Base-by-base conservation (phyloP, 2,888 invertebrate species). In the Andrena marginata region DNA sequence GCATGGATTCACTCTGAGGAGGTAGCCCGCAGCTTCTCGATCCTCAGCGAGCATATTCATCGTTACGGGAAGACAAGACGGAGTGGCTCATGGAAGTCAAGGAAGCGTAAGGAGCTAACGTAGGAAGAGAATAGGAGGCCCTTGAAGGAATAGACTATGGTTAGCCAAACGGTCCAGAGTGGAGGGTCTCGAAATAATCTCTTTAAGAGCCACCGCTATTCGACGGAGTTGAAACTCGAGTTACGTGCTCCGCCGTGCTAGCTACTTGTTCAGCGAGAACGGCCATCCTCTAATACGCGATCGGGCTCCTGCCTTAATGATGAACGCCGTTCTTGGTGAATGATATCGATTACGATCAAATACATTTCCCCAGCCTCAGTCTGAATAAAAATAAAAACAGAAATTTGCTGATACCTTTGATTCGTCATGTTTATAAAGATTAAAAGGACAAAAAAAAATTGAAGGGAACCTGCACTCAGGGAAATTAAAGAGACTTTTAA, bases 101-200 rank as follows among this genome's bases (percentile, higher is more conserved):
- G 85, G 82, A 76, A 85, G 83, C 83, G 83, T 83, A 75, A 82
- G 82, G 78, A 80, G 77, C 69, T 54, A 80, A 73, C 77, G 70
- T 59, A 63, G 60, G 67, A 51, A 56, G 82, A 85, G 84, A 89
- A 88, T 85, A 68, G 78, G 78, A 82, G 82, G 70, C 77, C 76
- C 87, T 89, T 82, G 59, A 73, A 89, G 87, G 85, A 82, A 74
- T 49, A 79, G 87, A 82, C 77, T 70, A 75, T 79, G 78, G 85
- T 84, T 85, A 79, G 80, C 85, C 83, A 82, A 82, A 80, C 81
- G 77, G 74, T 87, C 73, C 59, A 60, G 60, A 60, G 77, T 33
- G 60, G 82, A 73, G 84, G 77, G 72, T 79, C 78, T 81, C 82
- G 82, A 85, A 89, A 88, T 89, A 89, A 88, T 88, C 89, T 87